phyloP scores from a whole-genome alignment of 2,113 vertebrate genomes.

The Lagopus leucura region DNA sequence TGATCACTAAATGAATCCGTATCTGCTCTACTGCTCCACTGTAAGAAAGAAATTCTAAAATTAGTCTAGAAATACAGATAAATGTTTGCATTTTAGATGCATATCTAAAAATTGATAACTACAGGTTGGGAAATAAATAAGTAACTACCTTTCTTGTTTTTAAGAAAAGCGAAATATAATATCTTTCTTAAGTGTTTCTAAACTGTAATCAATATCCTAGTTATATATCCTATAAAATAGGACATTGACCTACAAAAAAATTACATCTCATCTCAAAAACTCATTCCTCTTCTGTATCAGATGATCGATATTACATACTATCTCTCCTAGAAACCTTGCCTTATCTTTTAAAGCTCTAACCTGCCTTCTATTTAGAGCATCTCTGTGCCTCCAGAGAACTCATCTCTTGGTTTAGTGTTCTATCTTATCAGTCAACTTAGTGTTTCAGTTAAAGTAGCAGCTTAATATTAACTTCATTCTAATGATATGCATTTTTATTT shows the following conservation, averaged over 20 bases:
- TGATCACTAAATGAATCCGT: neutral
- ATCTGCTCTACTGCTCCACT: neutral
- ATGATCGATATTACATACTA: neutral
- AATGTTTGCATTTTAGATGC: neutral
- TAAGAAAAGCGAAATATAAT: neutral
- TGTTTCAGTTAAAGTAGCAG: neutral
- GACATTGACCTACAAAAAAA: neutral
- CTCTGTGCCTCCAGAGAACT: neutral
- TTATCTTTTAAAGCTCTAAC: neutral
- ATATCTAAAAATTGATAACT: conserved; percentile 13
- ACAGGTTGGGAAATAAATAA: conserved; percentile 23
- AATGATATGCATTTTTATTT: neutral
- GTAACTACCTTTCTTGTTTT: neutral
- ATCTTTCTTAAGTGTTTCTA: neutral
- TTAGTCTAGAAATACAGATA: conserved; percentile 25
- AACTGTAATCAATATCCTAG: neutral
- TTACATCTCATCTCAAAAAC: neutral
- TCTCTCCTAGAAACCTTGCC: neutral
- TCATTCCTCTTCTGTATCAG: neutral
- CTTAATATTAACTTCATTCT: neutral
- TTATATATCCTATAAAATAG: neutral
- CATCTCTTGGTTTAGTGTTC: neutral
- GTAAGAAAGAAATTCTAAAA: neutral
- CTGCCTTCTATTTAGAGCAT: neutral
- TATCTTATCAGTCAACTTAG: neutral